phyloP scores from a whole-genome alignment of 2,888 invertebrate species.

The Clivina fossor region DNA sequence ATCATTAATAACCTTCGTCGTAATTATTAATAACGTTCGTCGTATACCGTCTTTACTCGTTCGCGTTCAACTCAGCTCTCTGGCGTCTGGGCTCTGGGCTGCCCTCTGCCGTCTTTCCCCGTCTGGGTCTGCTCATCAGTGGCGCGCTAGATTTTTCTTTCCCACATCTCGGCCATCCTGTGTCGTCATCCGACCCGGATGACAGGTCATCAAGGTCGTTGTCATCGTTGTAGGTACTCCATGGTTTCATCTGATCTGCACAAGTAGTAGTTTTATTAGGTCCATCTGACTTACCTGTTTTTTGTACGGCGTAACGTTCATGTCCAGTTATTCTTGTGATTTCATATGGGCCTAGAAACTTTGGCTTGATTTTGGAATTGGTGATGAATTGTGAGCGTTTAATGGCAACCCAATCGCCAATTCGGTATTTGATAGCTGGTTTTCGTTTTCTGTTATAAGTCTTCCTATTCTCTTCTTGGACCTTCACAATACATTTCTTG shows the following conservation, averaged over 20 bases:
- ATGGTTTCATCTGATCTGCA: conserved; percentile 41
- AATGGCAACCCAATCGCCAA: conserved; percentile 43
- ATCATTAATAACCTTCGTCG: too few relatives aligned
- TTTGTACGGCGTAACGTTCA: conserved; percentile 43
- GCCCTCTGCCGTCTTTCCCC: too few relatives aligned
- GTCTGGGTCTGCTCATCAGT: too few relatives aligned
- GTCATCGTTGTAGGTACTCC: conserved; percentile 9
- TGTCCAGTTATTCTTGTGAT: conserved; percentile 39
- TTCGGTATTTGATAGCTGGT: conserved; percentile 37
- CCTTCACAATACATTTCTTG: conserved; percentile 33
- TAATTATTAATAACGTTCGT: too few relatives aligned
- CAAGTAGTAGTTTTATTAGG: conserved; percentile 36
- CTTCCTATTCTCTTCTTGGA: conserved; percentile 35
- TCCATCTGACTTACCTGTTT: conserved; percentile 40
- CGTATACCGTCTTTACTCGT: too few relatives aligned
- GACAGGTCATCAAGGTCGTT: not conserved
- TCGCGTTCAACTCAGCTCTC: too few relatives aligned
- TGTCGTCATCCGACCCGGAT: conserved; percentile 16
- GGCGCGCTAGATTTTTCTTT: too few relatives aligned
- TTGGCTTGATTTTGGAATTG: conserved; percentile 43
- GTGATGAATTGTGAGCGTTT: conserved; percentile 45
- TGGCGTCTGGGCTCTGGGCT: too few relatives aligned
- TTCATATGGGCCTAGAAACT: conserved; percentile 46
- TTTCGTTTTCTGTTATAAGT: conserved; percentile 33
- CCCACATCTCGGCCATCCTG: conserved; percentile 23